Percentiles rank a stretch among this genome's conserved stretches.
These are phyloP conservation scores for Polypedilum vanderplanki DNA, from an alignment of 1,140 invertebrate species.

Conservation along the genomic window DNA sequence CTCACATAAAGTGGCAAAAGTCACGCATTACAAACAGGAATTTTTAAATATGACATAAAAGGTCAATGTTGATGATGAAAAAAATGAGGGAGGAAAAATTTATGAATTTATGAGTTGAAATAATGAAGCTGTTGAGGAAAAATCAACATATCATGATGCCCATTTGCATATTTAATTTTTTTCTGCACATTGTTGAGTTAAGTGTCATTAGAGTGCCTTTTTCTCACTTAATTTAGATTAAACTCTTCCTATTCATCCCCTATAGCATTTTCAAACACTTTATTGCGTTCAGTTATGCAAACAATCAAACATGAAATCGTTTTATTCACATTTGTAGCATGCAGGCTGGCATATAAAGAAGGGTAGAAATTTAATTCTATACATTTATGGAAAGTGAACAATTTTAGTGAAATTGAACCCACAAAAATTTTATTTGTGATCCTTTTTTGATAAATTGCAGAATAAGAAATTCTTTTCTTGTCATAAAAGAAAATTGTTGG, in stretches of 20 bases:
- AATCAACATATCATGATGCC: constrained; percentile 22
- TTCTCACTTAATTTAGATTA: neutral
- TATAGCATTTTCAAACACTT: neutral
- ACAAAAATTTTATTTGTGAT: neutral
- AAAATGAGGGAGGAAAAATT: neutral
- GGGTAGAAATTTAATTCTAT: no score
- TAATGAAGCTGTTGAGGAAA: constrained; percentile 1
- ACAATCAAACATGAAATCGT: constrained; percentile 23
- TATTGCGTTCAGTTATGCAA: constrained; percentile 24
- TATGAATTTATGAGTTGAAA: neutral
- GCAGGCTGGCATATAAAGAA: no score
- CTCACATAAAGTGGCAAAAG: neutral
- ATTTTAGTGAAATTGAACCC: neutral
- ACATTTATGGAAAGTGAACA: no score
- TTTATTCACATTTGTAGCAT: neutral
- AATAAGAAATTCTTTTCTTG: no score
- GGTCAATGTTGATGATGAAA: neutral
- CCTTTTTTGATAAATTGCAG: neutral
- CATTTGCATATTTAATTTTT: constrained; percentile 26
- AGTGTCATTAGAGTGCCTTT: neutral
- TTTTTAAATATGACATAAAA: neutral
- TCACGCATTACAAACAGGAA: constrained; percentile 1
- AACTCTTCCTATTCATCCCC: neutral
- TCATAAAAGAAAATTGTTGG: no score
- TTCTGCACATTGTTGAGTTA: neutral